Evolutionary conservation across 2,888 invertebrate species (phyloP).

Genomic region (Spicauda simplicius): DNA sequence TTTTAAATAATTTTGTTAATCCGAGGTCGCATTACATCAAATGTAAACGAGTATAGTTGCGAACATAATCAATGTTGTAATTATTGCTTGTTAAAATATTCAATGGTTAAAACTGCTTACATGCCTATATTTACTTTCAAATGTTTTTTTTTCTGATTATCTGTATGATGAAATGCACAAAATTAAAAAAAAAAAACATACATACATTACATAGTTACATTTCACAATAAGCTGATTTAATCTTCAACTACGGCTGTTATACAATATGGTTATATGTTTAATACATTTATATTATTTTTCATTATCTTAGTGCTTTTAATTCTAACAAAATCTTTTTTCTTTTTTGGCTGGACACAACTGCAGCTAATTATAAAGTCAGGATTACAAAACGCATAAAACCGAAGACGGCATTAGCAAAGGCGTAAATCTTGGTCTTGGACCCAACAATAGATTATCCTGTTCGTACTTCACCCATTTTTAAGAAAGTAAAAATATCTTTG

Average conservation of each 20-base stretch:
- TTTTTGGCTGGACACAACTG: not conserved
- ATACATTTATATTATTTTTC: too few species aligned
- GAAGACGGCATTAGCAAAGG: slow-evolving; percentile 32
- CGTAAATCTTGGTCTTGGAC: not conserved
- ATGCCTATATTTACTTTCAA: too few species aligned
- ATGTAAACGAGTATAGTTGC: slow-evolving; percentile 33
- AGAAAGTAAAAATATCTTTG: slow-evolving; percentile 63
- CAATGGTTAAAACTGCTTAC: not conserved
- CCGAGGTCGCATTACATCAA: slow-evolving; percentile 51
- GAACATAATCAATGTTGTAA: slow-evolving; percentile 27
- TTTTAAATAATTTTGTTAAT: slow-evolving; percentile 69
- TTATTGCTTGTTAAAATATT: not conserved
- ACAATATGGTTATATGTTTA: too few species aligned
- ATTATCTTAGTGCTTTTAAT: too few species aligned
- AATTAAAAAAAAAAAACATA: too few species aligned
- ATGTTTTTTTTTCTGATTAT: too few species aligned
- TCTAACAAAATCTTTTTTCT: not conserved
- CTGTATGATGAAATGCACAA: too few species aligned
- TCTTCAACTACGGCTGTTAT: too few species aligned
- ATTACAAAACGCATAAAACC: slow-evolving; percentile 4
- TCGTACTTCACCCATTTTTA: slow-evolving; percentile 40
- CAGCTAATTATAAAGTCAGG: not conserved
- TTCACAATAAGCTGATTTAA: too few species aligned
- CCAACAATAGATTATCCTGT: slow-evolving; percentile 14
- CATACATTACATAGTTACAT: too few species aligned